These are phyloP conservation scores for Oedothorax gibbosus DNA, from an alignment of 1,140 invertebrate genomes.

Conservation along the genomic window DNA sequence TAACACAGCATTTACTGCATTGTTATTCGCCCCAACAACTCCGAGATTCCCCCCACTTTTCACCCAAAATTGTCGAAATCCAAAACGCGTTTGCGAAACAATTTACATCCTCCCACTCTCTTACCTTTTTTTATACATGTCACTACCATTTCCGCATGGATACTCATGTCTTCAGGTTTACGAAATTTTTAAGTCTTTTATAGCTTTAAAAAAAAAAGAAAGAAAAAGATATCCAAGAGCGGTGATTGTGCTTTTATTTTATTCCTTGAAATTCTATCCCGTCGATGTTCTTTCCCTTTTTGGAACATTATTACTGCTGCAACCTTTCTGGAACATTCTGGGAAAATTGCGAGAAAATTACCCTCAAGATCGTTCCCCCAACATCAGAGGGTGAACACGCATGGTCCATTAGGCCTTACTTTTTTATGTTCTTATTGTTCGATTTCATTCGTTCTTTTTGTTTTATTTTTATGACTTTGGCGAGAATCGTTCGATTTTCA, in stretches of 20 bases:
- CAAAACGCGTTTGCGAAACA: conserved; percentile 49
- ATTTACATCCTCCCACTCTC: conserved; percentile 32
- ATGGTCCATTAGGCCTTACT: conserved; percentile 51
- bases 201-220: too few relatives aligned
- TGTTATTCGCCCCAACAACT: background rate
- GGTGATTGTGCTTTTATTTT: conserved; percentile 23
- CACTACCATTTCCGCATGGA: conserved; percentile 36
- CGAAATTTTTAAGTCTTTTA: too few relatives aligned
- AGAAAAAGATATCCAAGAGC: background rate
- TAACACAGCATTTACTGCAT: background rate
- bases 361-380: conserved; percentile 41
- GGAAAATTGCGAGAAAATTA: conserved; percentile 54
- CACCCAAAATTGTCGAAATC: conserved; percentile 44
- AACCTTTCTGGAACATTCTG: conserved; percentile 51
- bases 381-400: conserved; percentile 52
- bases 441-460: conserved; percentile 14
- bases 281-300: background rate
- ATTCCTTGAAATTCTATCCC: background rate
- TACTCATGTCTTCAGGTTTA: background rate
- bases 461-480: background rate
- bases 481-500: too few relatives aligned
- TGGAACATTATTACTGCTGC: conserved; percentile 55
- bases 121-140: too few relatives aligned
- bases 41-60: conserved; percentile 45
- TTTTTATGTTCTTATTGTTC: conserved; percentile 36